Conservation (phyloP, 2,888 invertebrate genomes). For the Zonitis immaculata region DNA sequence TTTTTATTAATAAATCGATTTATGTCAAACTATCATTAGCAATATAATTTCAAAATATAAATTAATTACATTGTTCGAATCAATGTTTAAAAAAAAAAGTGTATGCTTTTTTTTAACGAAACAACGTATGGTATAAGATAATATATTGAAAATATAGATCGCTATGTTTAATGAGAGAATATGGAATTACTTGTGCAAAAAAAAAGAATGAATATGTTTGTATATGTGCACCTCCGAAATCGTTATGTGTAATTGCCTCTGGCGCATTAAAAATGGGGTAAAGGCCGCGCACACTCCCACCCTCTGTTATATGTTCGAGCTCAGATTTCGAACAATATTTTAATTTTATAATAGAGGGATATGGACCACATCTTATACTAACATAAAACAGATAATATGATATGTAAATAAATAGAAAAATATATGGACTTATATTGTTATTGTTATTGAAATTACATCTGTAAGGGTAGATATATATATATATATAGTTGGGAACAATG, state of each 20-base stretch:
- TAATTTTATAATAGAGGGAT: constrained; percentile 14
- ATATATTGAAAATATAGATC: background rate
- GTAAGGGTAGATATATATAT: constrained; percentile 2
- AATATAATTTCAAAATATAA: background rate
- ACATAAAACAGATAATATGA: background rate
- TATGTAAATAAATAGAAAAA: constrained; percentile 8
- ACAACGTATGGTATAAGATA: background rate
- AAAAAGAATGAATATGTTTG: constrained; percentile 4
- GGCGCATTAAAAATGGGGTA: constrained; percentile 18
- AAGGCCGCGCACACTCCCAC: constrained; percentile 17
- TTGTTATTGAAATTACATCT: background rate
- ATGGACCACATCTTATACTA: background rate
- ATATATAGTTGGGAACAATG: background rate
- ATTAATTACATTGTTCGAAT: background rate
- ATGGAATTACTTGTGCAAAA: constrained; percentile 5
- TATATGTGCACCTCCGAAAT: constrained; percentile 16
- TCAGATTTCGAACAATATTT: constrained; percentile 21
- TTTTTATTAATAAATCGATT: constrained; percentile 24
- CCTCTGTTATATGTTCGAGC: constrained; percentile 15
- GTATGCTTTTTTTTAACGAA: background rate
- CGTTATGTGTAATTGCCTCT: constrained; percentile 11
- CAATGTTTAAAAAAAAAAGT: too few relatives aligned
- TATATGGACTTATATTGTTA: background rate
- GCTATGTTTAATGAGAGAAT: background rate
- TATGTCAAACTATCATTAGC: constrained; percentile 20